These are phyloP conservation scores for Meliscaeva auricollis DNA, from an alignment of 2,888 invertebrate species.

Conservation along the genomic window DNA sequence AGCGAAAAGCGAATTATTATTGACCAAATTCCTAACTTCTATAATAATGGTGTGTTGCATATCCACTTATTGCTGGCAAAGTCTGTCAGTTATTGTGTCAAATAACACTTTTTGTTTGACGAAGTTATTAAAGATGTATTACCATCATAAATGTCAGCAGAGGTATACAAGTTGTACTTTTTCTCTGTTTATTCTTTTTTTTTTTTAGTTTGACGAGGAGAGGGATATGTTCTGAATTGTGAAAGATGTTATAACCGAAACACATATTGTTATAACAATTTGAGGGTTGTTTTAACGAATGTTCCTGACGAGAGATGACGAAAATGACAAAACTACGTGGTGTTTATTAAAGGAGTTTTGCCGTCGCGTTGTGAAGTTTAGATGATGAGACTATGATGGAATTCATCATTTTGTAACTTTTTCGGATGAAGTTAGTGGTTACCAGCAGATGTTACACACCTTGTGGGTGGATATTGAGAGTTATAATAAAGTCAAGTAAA, in stretches of 20 bases:
- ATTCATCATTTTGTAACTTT: conserved; percentile 56
- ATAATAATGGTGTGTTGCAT: neutral
- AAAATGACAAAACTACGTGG: conserved; percentile 66
- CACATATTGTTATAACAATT: conserved; percentile 51
- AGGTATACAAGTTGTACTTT: conserved; percentile 17
- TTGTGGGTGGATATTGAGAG: conserved; percentile 7
- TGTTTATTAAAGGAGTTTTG: conserved; percentile 71
- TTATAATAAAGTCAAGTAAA: conserved; percentile 68
- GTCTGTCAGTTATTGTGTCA: conserved; percentile 47
- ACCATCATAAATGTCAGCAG: conserved; percentile 66
- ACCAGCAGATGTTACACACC: conserved; percentile 46
- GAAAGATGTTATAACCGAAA: neutral
- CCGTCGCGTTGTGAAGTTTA: conserved; percentile 5
- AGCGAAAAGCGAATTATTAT: conserved; percentile 43
- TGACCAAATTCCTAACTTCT: conserved; percentile 41
- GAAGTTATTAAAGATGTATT: conserved; percentile 76
- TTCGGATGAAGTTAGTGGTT: conserved; percentile 60
- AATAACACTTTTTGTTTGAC: conserved; percentile 62
- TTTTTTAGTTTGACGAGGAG: neutral
- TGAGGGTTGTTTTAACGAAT: conserved; percentile 38
- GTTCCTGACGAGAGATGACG: neutral
- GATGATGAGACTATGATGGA: conserved; percentile 18
- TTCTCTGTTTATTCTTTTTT: neutral
- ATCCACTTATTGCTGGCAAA: neutral
- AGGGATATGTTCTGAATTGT: neutral